Conservation (phyloP, 2,113 vertebrate genomes). For the Tetraodon nigroviridis region DNA sequence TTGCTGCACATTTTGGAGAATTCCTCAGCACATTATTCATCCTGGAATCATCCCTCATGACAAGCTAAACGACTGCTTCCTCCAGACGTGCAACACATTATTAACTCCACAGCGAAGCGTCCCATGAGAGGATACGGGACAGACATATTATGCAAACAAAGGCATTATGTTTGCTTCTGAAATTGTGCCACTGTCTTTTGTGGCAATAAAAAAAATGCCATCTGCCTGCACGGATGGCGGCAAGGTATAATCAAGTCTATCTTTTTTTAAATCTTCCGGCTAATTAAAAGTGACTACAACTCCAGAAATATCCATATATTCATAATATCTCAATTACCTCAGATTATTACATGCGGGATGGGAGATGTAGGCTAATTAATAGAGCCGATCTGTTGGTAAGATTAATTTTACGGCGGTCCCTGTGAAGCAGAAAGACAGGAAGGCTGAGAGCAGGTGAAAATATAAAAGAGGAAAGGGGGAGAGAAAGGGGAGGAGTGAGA, state of each 20-base stretch:
- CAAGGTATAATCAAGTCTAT: conserved; percentile 22
- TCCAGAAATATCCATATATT: conserved; percentile 53
- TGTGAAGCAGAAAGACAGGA: conserved; percentile 46
- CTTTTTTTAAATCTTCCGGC: conserved; percentile 47
- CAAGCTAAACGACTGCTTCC: conserved; percentile 21
- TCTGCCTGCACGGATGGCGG: conserved; percentile 17
- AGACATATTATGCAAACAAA: conserved; percentile 34
- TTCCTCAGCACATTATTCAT: conserved; percentile 6
- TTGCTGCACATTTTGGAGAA: not conserved
- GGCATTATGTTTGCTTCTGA: conserved; percentile 21
- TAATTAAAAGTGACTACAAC: conserved; percentile 61
- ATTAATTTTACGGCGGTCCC: conserved; percentile 56
- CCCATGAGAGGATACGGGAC: conserved; percentile 12
- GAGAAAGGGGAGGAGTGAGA: not conserved
- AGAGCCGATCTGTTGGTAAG: conserved; percentile 59
- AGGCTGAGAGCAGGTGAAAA: conserved; percentile 36
- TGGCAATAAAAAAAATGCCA: conserved; percentile 24
- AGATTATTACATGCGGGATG: conserved; percentile 63
- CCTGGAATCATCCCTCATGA: conserved; percentile 21
- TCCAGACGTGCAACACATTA: conserved; percentile 21
- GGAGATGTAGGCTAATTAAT: conserved; percentile 65
- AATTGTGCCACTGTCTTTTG: conserved; percentile 16
- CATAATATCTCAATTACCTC: conserved; percentile 62
- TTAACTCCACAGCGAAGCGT: conserved; percentile 19
- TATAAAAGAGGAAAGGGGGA: conserved; percentile 32